phyloP scores from a whole-genome alignment of 2,797 vertebrate species.

The Dendrocincla fuliginosa region DNA sequence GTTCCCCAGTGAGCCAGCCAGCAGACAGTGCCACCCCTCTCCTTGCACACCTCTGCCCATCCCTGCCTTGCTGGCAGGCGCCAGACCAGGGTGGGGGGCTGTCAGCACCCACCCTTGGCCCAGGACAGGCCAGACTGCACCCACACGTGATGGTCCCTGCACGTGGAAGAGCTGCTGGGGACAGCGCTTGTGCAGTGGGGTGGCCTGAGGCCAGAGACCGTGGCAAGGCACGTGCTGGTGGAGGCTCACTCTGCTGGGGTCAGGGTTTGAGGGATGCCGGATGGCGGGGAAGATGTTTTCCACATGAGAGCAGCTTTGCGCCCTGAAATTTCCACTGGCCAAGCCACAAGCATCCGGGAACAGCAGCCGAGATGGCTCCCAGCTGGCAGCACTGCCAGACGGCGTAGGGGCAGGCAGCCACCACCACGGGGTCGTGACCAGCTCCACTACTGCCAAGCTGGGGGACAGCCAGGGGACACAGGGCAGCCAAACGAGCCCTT shows the following conservation, averaged over 20 bases:
- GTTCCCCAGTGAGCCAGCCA: rapidly evolving
- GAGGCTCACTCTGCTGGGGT: rapidly evolving
- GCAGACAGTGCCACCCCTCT: not conserved
- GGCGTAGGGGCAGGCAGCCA: not conserved
- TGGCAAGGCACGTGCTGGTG: not conserved
- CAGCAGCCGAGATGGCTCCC: not conserved
- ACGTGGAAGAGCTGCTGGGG: not conserved
- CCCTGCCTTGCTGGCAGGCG: not conserved
- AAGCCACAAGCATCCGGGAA: not conserved
- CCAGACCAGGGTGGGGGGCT: not conserved
- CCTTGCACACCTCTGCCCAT: not conserved
- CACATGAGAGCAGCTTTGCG: not conserved
- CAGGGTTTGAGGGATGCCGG: not conserved
- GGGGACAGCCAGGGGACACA: conserved; percentile 45
- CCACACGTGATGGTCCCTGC: not conserved
- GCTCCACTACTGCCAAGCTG: not conserved
- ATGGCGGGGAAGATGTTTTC: conserved; percentile 2
- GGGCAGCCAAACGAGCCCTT: not conserved
- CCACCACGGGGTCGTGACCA: not conserved
- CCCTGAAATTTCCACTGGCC: not conserved
- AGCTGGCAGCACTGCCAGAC: not conserved
- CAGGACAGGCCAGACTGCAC: not conserved
- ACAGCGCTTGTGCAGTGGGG: rapidly evolving
- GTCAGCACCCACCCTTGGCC: not conserved
- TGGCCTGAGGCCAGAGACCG: not conserved